Conservation (phyloP, 2,888 invertebrate species). For the Drosophila robusta region DNA sequence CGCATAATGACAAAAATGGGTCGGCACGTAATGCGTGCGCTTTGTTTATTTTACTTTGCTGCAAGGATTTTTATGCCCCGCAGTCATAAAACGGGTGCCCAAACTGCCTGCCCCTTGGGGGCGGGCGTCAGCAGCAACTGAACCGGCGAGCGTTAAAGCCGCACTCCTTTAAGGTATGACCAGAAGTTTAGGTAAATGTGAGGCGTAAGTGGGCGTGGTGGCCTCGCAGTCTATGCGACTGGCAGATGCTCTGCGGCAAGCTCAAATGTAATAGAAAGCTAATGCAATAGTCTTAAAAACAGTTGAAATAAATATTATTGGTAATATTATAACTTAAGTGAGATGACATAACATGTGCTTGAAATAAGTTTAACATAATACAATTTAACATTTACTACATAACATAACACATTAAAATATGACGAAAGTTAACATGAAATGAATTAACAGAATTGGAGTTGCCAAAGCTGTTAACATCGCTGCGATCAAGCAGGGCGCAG, state of each 20-base stretch:
- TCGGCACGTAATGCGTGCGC: conserved; percentile 77
- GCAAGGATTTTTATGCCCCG: conserved; percentile 71
- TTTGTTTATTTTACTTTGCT: conserved; percentile 71
- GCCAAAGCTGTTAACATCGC: too few relatives aligned
- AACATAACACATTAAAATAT: too few relatives aligned
- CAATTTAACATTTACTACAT: too few relatives aligned
- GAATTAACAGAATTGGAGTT: too few relatives aligned
- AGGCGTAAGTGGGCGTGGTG: neutral
- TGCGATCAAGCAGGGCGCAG: too few relatives aligned
- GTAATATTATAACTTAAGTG: too few relatives aligned
- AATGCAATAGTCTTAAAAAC: neutral
- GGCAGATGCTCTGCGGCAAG: neutral
- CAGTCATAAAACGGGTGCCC: conserved; percentile 61
- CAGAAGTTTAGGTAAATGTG: conserved; percentile 6
- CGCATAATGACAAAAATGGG: conserved; percentile 79
- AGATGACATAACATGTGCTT: too few relatives aligned
- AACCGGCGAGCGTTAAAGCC: conserved; percentile 26
- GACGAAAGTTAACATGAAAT: too few relatives aligned
- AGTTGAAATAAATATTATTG: too few relatives aligned
- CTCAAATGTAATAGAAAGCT: too few relatives aligned
- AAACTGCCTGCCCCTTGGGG: conserved; percentile 11
- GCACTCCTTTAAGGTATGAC: conserved; percentile 13
- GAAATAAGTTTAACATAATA: too few relatives aligned
- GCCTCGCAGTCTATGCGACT: neutral
- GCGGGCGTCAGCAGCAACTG: conserved; percentile 15